Percentiles rank a stretch among this genome's conserved stretches.
phyloP scores from a whole-genome alignment of 2,113 vertebrate species.

The Indicator indicator region DNA sequence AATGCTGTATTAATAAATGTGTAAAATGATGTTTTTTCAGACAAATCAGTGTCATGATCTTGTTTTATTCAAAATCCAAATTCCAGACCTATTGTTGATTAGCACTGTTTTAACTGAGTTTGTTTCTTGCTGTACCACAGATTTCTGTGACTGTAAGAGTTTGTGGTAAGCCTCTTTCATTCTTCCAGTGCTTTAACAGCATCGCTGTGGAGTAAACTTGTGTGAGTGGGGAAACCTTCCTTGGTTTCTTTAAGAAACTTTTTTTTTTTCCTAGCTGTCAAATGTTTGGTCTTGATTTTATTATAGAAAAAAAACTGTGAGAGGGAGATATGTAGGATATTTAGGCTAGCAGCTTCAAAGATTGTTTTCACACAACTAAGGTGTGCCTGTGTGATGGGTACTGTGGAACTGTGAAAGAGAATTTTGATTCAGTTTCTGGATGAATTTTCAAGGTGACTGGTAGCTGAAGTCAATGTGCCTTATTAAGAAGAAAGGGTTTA shows the following conservation, averaged over 20 bases:
- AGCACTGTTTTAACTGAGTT: not conserved
- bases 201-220: not conserved
- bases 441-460: not conserved
- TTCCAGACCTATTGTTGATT: not conserved
- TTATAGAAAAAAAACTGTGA: not conserved
- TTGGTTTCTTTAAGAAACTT: not conserved
- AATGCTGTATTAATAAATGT: not conserved
- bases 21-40: not conserved
- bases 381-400: not conserved
- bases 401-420: not conserved
- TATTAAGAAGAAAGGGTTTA: not conserved
- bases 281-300: not conserved
- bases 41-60: not conserved
- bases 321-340: not conserved
- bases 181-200: not conserved
- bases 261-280: not conserved
- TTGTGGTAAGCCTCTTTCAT: not conserved
- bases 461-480: not conserved
- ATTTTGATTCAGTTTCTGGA: not conserved
- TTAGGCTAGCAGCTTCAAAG: not conserved
- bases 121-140: not conserved
- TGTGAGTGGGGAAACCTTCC: not conserved
- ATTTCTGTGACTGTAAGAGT: not conserved
- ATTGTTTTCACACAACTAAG: not conserved
- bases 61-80: not conserved